phyloP scores from a whole-genome alignment of 1,140 invertebrate genomes.

The Latrodectus geometricus region DNA sequence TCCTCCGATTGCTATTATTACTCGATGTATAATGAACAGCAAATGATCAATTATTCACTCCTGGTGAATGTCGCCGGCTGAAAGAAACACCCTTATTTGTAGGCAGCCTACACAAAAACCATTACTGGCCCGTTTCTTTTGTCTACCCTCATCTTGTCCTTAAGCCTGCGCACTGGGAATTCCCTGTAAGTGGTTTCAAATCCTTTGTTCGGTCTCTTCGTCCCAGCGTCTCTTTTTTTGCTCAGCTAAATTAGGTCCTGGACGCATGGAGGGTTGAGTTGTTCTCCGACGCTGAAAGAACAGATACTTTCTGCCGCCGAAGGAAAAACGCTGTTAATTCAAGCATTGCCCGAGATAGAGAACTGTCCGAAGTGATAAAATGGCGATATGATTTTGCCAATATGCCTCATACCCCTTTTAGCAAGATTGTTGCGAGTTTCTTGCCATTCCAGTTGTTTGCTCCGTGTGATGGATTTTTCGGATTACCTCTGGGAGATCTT shows the following conservation, averaged over 20 bases:
- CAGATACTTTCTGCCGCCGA: background rate
- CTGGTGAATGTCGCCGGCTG: background rate
- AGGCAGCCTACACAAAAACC: background rate
- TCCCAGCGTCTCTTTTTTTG: background rate
- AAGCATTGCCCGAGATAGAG: background rate
- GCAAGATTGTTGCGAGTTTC: constrained; percentile 4
- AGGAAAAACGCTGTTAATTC: background rate
- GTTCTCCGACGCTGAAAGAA: background rate
- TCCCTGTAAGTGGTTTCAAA: background rate
- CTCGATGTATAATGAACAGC: background rate
- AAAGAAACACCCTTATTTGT: background rate
- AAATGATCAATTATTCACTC: background rate
- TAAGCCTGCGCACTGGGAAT: background rate
- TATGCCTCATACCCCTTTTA: constrained; percentile 5
- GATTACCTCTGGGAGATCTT: background rate
- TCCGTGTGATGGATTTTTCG: background rate
- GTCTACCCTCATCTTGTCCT: background rate
- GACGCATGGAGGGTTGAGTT: background rate
- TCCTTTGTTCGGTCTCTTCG: background rate
- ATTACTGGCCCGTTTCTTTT: background rate
- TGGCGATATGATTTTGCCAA: constrained; percentile 22
- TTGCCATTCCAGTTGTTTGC: background rate
- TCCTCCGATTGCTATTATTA: background rate
- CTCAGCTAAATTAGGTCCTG: background rate
- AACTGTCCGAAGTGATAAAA: background rate